Percentiles rank a stretch among this genome's conserved stretches.
phyloP scores from a whole-genome alignment of 2,888 invertebrate species.

The Acleris holmiana region DNA sequence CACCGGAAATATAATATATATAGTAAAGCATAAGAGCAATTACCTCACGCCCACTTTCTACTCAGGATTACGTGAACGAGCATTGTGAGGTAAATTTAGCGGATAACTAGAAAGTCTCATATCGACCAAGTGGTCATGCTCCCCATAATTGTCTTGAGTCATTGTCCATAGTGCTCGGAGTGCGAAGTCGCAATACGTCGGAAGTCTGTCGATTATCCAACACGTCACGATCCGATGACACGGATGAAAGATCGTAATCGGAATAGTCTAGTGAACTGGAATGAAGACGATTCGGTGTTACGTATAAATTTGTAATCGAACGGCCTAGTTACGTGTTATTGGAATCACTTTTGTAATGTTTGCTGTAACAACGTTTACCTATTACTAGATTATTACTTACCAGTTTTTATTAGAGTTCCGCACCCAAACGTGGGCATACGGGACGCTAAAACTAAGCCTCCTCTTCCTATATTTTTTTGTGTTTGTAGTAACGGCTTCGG shows the following conservation, averaged over 20 bases:
- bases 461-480: too few relatives aligned
- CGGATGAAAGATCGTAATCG: conserved; percentile 51
- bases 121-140: conserved; percentile 48
- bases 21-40: conserved; percentile 52
- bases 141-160: conserved; percentile 45
- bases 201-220: conserved; percentile 63
- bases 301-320: conserved; percentile 23
- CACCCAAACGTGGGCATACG: too few relatives aligned
- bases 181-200: conserved; percentile 56
- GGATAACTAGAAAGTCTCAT: conserved; percentile 62
- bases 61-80: conserved; percentile 67
- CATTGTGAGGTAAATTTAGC: conserved; percentile 61
- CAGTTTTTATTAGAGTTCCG: neutral
- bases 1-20: conserved; percentile 47
- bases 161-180: conserved; percentile 50
- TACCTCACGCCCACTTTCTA: conserved; percentile 66
- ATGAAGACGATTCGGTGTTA: conserved; percentile 24
- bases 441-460: too few relatives aligned
- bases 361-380: neutral
- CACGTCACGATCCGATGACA: conserved; percentile 56
- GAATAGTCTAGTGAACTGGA: conserved; percentile 35
- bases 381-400: neutral
- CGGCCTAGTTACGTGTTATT: conserved; percentile 28
- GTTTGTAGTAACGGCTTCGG: too few relatives aligned
- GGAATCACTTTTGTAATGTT: conserved; percentile 20